Base-by-base conservation (phyloP, 2,888 invertebrate species). In the Cerastis rubricosa region DNA sequence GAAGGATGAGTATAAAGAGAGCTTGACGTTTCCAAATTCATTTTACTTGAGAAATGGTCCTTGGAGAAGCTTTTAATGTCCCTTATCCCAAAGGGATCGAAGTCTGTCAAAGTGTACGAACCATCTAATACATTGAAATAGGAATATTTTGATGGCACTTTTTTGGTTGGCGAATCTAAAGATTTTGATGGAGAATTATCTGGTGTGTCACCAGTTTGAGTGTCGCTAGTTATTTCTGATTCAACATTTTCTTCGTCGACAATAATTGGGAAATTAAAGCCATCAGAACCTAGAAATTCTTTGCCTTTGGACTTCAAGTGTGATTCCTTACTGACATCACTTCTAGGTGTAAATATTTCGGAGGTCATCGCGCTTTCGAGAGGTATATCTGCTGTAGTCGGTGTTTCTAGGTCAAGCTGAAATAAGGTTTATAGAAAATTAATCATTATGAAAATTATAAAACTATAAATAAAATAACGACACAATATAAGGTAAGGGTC, bases 371-470 rank as follows among this genome's bases (percentile, higher is more conserved):
- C 92, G 9, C 94, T 94, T 76, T 95, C 95, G 2, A 92, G 84
- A 0, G 94, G 97, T 25, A 96, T 88, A 35, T 97, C 97, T 2
- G 96, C 96, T 49, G 97, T 97, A 6, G 96, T 96, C 17, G 97
- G 97, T 4, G 97, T 97, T 94, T 97, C 97, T 59, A 97, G 86
- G 79, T 97, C 96, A 29, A 97, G 92, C 97, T 97, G 85, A 67
- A 94, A 71, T n/a, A 1, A 29, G 49, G 66, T 47, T 1, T 40
- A 70, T 6, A 49, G 11, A 61, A 67, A 35, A 51, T 47, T 35
- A 66, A 49, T 43, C 0, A 54, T n/a, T 17, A 6, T 35, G 9
- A 47, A 1, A 40, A 54, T 35, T 25, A 45, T 14, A 8, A 6
- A 6, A 35, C 25, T 35, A 54, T 35, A 3, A 49, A 54, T 35